phyloP scores from a whole-genome alignment of 2,888 invertebrate species.

The Oconnorella tubifera region DNA sequence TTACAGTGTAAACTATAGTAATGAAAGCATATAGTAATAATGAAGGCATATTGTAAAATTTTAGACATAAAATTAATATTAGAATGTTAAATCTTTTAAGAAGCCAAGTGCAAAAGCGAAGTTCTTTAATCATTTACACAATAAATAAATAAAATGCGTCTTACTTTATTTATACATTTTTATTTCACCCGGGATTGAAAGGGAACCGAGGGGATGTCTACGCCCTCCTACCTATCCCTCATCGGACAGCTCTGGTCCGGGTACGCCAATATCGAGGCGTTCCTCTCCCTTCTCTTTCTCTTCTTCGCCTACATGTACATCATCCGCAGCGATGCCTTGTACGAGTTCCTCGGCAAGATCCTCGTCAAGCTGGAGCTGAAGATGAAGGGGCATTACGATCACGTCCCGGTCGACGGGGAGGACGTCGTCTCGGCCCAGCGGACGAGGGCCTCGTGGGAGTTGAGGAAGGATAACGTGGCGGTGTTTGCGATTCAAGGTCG shows the following conservation, averaged over 20 bases:
- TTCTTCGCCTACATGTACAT: constrained; percentile 17
- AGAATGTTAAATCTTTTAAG: no score
- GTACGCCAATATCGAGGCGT: constrained; percentile 15
- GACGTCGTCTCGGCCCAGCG: constrained; percentile 23
- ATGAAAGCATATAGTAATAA: no score
- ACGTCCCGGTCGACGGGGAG: constrained; percentile 15
- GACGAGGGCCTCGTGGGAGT: constrained; percentile 65
- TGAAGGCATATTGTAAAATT: no score
- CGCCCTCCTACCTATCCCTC: no score
- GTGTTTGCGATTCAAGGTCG: constrained; percentile 87
- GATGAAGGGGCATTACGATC: constrained; percentile 28
- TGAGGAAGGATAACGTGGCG: constrained; percentile 71
- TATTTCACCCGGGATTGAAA: neutral
- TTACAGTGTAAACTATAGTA: no score
- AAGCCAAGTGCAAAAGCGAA: no score
- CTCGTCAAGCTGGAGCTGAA: constrained; percentile 27
- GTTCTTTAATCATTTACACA: no score
- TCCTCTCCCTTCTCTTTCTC: constrained; percentile 11
- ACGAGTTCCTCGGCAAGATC: constrained; percentile 24
- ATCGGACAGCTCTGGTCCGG: constrained; percentile 14
- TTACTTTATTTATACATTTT: neutral
- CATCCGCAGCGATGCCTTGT: constrained; percentile 19
- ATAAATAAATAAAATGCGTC: neutral
- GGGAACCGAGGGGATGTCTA: neutral
- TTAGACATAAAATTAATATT: no score